Conservation (phyloP, 2,888 invertebrate species). For the Ametastegia equiseti region DNA sequence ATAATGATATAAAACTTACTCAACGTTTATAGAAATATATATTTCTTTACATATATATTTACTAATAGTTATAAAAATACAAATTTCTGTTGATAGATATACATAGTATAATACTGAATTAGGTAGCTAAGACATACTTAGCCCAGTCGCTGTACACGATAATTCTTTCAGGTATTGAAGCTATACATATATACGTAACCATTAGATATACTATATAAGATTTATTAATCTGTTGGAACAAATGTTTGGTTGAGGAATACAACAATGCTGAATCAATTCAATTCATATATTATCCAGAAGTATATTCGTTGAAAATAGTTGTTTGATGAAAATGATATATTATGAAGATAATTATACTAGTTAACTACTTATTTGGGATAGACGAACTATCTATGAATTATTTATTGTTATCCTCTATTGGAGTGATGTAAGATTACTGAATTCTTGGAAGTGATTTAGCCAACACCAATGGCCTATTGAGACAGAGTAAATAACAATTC, state of each 20-base stretch:
- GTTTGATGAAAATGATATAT: neutral
- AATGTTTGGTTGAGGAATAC: neutral
- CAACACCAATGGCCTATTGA: neutral
- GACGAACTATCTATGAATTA: neutral
- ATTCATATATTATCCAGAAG: no score
- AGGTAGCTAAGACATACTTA: no score
- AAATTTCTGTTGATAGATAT: neutral
- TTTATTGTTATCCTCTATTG: neutral
- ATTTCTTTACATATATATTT: neutral
- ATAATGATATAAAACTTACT: neutral
- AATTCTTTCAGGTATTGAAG: neutral
- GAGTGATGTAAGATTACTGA: neutral
- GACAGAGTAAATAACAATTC: neutral
- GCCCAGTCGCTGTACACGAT: no score
- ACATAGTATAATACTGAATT: no score
- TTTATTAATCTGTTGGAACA: neutral
- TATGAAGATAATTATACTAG: neutral
- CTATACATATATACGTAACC: no score
- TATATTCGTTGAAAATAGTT: neutral
- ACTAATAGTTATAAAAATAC: neutral
- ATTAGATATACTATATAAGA: neutral
- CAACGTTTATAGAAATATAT: neutral
- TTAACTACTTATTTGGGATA: neutral
- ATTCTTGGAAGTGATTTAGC: neutral
- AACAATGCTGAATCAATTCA: no score